Base-by-base conservation (phyloP, 2,888 invertebrate species). In the Palloptera scutellata region DNA sequence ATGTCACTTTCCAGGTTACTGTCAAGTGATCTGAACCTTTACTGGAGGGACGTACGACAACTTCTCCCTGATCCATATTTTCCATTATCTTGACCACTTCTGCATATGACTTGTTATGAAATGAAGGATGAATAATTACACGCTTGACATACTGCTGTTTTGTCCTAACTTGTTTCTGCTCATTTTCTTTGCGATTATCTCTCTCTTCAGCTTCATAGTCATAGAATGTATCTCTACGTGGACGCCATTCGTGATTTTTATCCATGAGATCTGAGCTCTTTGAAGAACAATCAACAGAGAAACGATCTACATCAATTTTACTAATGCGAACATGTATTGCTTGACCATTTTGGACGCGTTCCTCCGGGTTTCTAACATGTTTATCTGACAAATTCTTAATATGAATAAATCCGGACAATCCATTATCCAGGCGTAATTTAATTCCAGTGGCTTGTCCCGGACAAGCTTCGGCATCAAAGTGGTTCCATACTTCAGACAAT, bases 1-100 rank as follows among this genome's bases (percentile, higher is more conserved):
- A 95, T 0, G 94, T 90, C 1, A 99, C 97, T 85, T 99, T 99
- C 99, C 99, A 99, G 0, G 98, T 98, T 1, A 97, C 96, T 0
- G 98, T 98, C 72, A 99, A 86, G 85, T 97, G 97, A 84, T 98
- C 96, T 0, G 92, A 90, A 53, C 97, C 97, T 89, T 98, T 98
- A 83, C 97, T 97, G 62, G 98, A 98, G 0, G 99, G 99, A 69
- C 99, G 87, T 17, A 99, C 91, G 40, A 99, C 93, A 13, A 95
- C 96, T 81, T 99, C 99, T 1, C 99, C 98, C 85, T 96, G 97
- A 73, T 97, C 97, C 92, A 97, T 93, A 64, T 89, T 89, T 59
- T 90, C 90, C 91, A 99, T 92, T 65, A 96, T 86, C 78, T 94
- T 94, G 79, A 97, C 95, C 0, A 97, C 96, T 80, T 97, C 96